A percentile compares a stretch with the other conserved stretches of the same genome.
Evolutionary conservation across 1,140 invertebrate species (phyloP).

Genomic region (Polypedilum vanderplanki): DNA sequence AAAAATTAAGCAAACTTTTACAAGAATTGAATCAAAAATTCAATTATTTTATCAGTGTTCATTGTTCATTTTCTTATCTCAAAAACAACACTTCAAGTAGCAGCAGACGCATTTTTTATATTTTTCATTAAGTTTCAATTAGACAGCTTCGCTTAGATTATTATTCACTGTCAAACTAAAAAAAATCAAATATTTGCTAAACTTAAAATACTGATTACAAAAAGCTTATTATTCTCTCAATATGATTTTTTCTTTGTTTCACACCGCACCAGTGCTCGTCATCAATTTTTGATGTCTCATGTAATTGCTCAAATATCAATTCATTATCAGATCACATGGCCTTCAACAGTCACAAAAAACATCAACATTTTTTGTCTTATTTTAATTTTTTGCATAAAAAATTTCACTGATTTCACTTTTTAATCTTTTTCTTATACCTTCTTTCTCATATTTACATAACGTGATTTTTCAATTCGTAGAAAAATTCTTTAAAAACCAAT

Average conservation of each 20-base stretch:
- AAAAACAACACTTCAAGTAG: too few relatives aligned
- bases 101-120: too few relatives aligned
- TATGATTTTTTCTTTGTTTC: background rate
- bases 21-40: too few relatives aligned
- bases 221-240: background rate
- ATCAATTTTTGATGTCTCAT: background rate
- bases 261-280: background rate
- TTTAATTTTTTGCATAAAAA: background rate
- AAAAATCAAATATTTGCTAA: constrained; percentile 4
- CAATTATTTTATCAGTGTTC: too few relatives aligned
- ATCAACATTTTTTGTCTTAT: background rate
- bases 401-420: constrained; percentile 14
- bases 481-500: background rate
- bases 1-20: too few relatives aligned
- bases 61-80: too few relatives aligned
- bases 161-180: background rate
- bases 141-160: background rate
- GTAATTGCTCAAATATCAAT: background rate
- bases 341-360: background rate
- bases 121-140: background rate
- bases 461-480: background rate
- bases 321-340: constrained; percentile 11
- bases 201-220: constrained; percentile 6
- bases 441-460: constrained; percentile 2
- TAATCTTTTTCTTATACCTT: background rate